phyloP scores from a whole-genome alignment of 92 coral and sea anemone genomes.

The Porites evermanni region DNA sequence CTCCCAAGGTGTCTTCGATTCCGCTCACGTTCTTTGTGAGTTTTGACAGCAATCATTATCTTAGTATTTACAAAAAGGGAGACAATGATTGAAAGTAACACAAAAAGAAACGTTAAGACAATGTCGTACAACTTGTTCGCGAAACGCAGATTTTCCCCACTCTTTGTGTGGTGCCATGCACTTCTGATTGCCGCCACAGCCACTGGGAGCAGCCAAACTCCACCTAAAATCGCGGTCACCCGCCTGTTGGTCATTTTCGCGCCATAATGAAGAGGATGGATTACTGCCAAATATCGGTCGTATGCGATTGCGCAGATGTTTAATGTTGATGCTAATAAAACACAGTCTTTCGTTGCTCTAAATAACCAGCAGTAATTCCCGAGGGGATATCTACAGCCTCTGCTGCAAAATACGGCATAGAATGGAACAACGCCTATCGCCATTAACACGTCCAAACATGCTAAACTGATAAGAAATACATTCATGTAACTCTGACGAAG shows the following conservation, averaged over 20 bases:
- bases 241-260: slow-evolving; percentile 62
- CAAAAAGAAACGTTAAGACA: slow-evolving; percentile 21
- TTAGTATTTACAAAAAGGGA: slow-evolving; percentile 42
- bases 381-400: slow-evolving; percentile 58
- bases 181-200: slow-evolving; percentile 35
- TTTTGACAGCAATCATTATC: slow-evolving; percentile 56
- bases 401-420: slow-evolving; percentile 64
- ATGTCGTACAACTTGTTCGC: slow-evolving; percentile 39
- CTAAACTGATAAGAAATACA: slow-evolving; percentile 71
- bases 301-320: slow-evolving; percentile 73
- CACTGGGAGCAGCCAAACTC: slow-evolving; percentile 68
- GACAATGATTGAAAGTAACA: slow-evolving; percentile 30
- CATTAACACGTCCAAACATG: slow-evolving; percentile 61
- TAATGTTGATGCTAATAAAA: slow-evolving; percentile 58
- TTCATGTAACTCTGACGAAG: slow-evolving; percentile 70
- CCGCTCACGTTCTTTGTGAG: slow-evolving; percentile 46
- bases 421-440: slow-evolving; percentile 66
- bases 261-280: slow-evolving; percentile 73
- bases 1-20: slow-evolving; percentile 19
- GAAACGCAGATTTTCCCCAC: slow-evolving; percentile 32
- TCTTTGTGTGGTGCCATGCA: slow-evolving; percentile 30
- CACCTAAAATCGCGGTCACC: slow-evolving; percentile 47
- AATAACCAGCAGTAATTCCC: slow-evolving; percentile 66
- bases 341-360: slow-evolving; percentile 50
- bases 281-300: slow-evolving; percentile 74